Percentiles rank a stretch among this genome's conserved stretches.
Conservation (phyloP, 2,797 vertebrate genomes). For the Cyclura pinguis region DNA sequence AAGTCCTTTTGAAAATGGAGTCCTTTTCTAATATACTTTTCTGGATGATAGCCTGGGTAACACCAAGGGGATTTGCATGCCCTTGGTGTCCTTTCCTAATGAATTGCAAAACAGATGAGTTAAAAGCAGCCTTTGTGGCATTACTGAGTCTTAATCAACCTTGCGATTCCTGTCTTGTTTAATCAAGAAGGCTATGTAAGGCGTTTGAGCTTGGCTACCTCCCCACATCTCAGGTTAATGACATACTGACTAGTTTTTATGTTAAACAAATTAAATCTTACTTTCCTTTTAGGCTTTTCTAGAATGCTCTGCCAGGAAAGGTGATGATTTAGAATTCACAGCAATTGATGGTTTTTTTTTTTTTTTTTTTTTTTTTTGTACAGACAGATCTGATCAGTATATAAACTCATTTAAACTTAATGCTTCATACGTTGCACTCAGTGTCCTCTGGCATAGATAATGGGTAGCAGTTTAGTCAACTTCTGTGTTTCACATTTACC, state of each 20-base stretch:
- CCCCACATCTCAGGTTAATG: conserved; percentile 65
- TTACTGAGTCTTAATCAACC: conserved; percentile 56
- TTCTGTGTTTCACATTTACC: too few relatives aligned
- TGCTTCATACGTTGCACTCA: conserved; percentile 28
- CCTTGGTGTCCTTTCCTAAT: conserved; percentile 36
- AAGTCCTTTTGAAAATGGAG: conserved; percentile 23
- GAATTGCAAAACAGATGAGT: conserved; percentile 23
- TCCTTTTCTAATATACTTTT: conserved; percentile 4
- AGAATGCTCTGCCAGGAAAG: conserved; percentile 49
- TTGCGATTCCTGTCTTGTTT: conserved; percentile 66
- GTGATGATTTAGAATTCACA: conserved; percentile 31
- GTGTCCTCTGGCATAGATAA: background rate
- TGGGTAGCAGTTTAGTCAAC: background rate
- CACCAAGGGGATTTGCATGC: conserved; percentile 34
- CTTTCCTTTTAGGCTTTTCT: conserved; percentile 49
- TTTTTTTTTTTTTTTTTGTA: background rate
- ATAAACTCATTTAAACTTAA: conserved; percentile 28
- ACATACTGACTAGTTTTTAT: conserved; percentile 51
- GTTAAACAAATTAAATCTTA: conserved; percentile 68
- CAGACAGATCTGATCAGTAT: background rate
- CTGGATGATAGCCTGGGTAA: conserved; percentile 28
- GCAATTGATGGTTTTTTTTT: conserved; percentile 13
- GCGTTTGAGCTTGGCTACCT: conserved; percentile 58
- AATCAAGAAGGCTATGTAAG: conserved; percentile 56
- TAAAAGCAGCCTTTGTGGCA: conserved; percentile 41